Base-by-base conservation (phyloP, 30 jellyfish, hydroid and myxozoan genomes). In the Nemopilema nomurai region DNA sequence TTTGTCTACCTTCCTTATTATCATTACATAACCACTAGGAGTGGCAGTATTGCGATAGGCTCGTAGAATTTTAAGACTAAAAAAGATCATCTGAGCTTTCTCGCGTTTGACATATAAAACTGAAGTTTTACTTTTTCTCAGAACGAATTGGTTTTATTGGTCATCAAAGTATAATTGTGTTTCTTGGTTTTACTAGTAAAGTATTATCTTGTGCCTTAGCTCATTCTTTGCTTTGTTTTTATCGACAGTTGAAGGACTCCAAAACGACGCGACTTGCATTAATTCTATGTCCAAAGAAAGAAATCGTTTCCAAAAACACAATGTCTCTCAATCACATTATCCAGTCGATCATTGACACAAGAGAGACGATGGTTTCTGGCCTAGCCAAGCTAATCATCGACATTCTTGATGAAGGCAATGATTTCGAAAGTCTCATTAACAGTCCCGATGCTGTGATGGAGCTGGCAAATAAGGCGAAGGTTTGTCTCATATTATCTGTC, bases 291-390 rank as follows among this genome's bases (percentile, higher is more conserved):
- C 86, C 89, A 16, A 28, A 80, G 64, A 67, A 79, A 31, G 89
- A 76, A 53, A 49, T 27, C 24, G 29, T 22, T 3, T 90, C 79
- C 28, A 25, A 53, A 9, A 30, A 28, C 0, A 23, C n/a, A 27
- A 22, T 66, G 16, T 32, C 93, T 1, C 21, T 87, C 71, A 87
- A 87, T 79, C 92, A 82, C 52, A 77, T 78, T 13, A 8, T 92
- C 29, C 92, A 87, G 49, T 84, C 85, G 19, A 73, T 87, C 33
- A 80, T 86, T 21, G 88, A 79, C 62, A 32, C 92, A 20, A 79
- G 97, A 52, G 90, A 87, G 24, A 82, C 82, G 66, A 76, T 88
- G 83, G 81, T 87, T 17, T 87, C 97, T 1, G 93, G 96, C 0
- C 83, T 92, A 19, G 98, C 96, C 1, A 92, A 92, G 69, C 68